These are phyloP conservation scores for Limnephilus auricula DNA, from an alignment of 2,888 invertebrate genomes.

Conservation along the genomic window DNA sequence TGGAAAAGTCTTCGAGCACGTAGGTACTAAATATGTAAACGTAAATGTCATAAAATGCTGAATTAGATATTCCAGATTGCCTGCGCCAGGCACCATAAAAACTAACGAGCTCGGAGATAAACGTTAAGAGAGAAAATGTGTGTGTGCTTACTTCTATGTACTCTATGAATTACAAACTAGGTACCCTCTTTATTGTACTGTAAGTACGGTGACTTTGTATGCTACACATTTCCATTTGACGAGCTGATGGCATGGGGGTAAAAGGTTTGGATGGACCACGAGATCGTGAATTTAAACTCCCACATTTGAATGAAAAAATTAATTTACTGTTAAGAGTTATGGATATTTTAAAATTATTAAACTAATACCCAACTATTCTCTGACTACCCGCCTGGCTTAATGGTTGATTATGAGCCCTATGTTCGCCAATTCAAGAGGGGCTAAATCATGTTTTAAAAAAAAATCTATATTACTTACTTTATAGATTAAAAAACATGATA, in stretches of 20 bases:
- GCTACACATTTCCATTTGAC: not conserved
- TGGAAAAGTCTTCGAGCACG: not conserved
- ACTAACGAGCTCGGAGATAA: not conserved
- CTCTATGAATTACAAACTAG: not conserved
- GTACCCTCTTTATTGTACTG: not conserved
- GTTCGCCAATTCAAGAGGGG: too few species aligned
- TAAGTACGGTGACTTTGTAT: too few species aligned
- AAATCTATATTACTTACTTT: too few species aligned
- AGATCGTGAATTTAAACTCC: not conserved
- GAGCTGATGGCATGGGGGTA: not conserved
- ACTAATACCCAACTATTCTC: too few species aligned
- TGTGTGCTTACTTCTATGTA: not conserved
- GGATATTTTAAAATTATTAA: too few species aligned
- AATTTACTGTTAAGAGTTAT: not conserved
- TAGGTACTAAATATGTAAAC: constrained; percentile 2
- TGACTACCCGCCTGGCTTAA: too few species aligned
- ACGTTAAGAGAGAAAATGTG: not conserved
- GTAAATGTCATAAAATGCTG: not conserved
- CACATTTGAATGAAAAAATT: not conserved
- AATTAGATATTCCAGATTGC: not conserved
- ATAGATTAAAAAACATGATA: too few species aligned
- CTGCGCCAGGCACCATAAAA: not conserved
- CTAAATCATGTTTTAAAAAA: too few species aligned
- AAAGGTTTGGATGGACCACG: not conserved
- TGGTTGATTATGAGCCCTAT: too few species aligned